These are phyloP conservation scores for Gobionotothen gibberifrons DNA, from an alignment of 2,797 vertebrate genomes.

Conservation along the genomic window DNA sequence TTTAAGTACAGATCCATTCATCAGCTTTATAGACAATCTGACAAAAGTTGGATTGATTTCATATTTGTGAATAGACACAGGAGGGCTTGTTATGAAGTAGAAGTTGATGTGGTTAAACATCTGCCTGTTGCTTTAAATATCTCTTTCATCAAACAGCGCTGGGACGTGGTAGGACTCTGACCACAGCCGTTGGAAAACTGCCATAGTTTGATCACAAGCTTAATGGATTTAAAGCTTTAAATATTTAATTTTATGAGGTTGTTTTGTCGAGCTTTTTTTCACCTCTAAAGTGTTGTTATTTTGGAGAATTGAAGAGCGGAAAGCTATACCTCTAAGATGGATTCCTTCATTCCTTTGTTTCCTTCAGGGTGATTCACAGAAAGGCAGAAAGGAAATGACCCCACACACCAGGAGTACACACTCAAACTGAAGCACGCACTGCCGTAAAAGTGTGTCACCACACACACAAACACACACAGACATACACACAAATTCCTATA, in stretches of 20 bases:
- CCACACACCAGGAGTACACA: slow-evolving; percentile 71
- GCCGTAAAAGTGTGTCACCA: slow-evolving; percentile 41
- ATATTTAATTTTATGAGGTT: slow-evolving; percentile 11
- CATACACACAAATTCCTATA: slow-evolving; percentile 27
- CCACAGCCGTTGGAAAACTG: slow-evolving; percentile 63
- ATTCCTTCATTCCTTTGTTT: slow-evolving; percentile 64
- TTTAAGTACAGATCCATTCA: slow-evolving; percentile 1
- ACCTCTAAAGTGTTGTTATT: slow-evolving; percentile 3
- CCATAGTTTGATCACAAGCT: slow-evolving; percentile 63
- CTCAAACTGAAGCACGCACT: slow-evolving; percentile 29
- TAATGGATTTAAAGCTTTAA: slow-evolving; percentile 15
- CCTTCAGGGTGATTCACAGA: slow-evolving; percentile 64
- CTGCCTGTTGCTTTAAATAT: slow-evolving; percentile 65
- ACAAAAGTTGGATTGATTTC: slow-evolving; percentile 20
- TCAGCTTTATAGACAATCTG: slow-evolving; percentile 13
- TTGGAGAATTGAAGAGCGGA: neutral
- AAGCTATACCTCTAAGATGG: slow-evolving; percentile 66
- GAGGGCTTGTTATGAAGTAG: slow-evolving; percentile 41
- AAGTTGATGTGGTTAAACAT: slow-evolving; percentile 52
- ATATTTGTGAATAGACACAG: slow-evolving; percentile 16
- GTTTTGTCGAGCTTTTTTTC: slow-evolving; percentile 14
- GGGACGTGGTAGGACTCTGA: slow-evolving; percentile 30
- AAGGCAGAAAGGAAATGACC: slow-evolving; percentile 75
- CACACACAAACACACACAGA: slow-evolving; percentile 32
- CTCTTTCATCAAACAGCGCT: slow-evolving; percentile 49